Evolutionary conservation across 1,140 invertebrate species (phyloP).

Genomic region (Lordiphosa collinella): DNA sequence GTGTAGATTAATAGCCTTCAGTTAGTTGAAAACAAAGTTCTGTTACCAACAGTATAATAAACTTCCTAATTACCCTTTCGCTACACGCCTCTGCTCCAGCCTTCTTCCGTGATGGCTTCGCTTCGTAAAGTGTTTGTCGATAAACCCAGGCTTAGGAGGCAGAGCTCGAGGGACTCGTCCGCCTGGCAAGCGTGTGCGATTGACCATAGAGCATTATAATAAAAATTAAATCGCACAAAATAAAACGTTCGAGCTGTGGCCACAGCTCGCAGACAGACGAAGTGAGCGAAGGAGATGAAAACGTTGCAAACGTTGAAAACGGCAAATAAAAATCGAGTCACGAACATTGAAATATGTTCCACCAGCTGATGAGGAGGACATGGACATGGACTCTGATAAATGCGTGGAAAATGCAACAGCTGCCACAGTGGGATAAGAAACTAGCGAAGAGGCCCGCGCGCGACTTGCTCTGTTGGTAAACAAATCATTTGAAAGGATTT

Average conservation of each 20-base stretch:
- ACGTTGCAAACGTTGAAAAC: constrained; percentile 45
- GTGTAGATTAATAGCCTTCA: no score
- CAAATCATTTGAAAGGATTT: constrained; percentile 78
- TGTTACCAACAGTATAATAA: no score
- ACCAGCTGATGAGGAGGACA: constrained; percentile 65
- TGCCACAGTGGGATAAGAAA: constrained; percentile 64
- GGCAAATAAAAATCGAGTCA: constrained; percentile 62
- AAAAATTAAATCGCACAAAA: constrained; percentile 74
- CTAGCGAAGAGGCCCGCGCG: constrained; percentile 10
- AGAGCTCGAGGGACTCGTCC: not conserved
- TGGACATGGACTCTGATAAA: constrained; percentile 62
- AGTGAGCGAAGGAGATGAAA: not conserved
- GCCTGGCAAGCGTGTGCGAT: constrained; percentile 32
- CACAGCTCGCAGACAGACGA: constrained; percentile 9
- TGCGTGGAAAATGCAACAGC: constrained; percentile 78
- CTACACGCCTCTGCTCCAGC: constrained; percentile 12
- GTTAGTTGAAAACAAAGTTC: no score
- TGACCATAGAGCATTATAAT: constrained; percentile 68
- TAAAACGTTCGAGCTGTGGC: constrained; percentile 56
- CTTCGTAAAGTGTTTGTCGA: constrained; percentile 65
- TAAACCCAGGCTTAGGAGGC: constrained; percentile 58
- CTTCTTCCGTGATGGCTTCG: constrained; percentile 46
- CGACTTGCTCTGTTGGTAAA: constrained; percentile 65
- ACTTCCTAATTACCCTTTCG: not conserved
- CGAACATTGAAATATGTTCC: constrained; percentile 76